Base-by-base conservation (phyloP, 1,140 invertebrate genomes). In the Tyrophagus putrescentiae region DNA sequence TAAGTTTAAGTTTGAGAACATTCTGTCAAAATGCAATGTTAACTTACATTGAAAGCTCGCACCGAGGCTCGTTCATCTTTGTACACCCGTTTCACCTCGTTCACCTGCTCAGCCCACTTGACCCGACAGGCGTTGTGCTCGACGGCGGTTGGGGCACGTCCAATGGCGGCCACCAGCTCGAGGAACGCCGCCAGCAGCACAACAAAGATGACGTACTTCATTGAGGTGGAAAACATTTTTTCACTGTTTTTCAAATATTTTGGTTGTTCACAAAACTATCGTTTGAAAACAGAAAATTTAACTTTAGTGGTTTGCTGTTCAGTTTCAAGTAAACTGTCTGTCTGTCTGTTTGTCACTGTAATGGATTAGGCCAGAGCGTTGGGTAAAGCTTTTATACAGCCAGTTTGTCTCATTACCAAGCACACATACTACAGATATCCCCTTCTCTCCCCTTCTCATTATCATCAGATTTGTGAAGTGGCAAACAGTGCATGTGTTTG, bases 101-200 rank as follows among this genome's bases (percentile, higher is more conserved):
- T 57, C 16, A 57, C 32, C 11, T 57, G 36, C 31, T 57, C 56
- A 16, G 56, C 42, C 32, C 36, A 57, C 29, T 57, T 34, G 11
- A 57, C 33, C 13, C 56, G 32, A 41, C 56, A 57, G 4, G 56
- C 56, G 32, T 57, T 57, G 31, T 57, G 56, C n/a, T 57, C 56
- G n/a, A 57, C 56, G 9, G 32, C 11, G 7, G 56, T 57, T 41
- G 56, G 56, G 32, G 28, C 44, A 23, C 56, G 32, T 11, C 56
- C 56, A 39, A 57, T 21, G n/a, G 56, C 56, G 16, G 25, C 27
- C 31, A 18, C 11, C 45, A 18, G 32, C 3, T 18, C 13, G 36
- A 39, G 13, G 36, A 39, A 39, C 21, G 21, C 13, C 21, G 36
- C 36, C 36, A 39, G 21, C 21, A 21, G 21, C 13, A 39, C 36